These are phyloP conservation scores for Ectemnius continuus DNA, from an alignment of 2,888 invertebrate genomes.

Conservation along the genomic window DNA sequence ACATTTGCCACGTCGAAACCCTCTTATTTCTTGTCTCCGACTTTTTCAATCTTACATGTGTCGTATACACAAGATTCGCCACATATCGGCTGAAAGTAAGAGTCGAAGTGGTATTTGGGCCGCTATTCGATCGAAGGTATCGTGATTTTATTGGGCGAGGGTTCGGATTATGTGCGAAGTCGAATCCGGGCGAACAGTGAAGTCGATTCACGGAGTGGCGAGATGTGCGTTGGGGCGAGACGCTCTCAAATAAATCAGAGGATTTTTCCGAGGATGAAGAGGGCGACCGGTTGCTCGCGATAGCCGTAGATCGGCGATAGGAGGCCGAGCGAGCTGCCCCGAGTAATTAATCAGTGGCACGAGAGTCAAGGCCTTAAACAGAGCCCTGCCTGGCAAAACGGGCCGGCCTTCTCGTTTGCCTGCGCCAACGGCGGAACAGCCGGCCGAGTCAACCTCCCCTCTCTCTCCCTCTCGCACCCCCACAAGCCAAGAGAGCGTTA, in stretches of 20 bases:
- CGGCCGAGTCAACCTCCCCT: conserved; percentile 50
- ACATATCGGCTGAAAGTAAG: no score
- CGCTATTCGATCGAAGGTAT: background rate
- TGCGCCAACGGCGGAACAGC: background rate
- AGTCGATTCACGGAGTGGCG: no score
- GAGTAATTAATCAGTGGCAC: conserved; percentile 39
- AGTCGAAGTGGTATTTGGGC: no score
- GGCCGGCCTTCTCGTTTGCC: background rate
- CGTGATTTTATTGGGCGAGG: background rate
- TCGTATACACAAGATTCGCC: no score
- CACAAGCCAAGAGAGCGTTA: conserved; percentile 53
- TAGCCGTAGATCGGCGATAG: conserved; percentile 19
- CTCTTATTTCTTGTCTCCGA: no score
- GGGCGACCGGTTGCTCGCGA: conserved; percentile 8
- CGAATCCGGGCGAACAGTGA: no score
- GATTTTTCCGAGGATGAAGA: conserved; percentile 15
- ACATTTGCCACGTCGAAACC: no score
- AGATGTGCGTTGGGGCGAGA: no score
- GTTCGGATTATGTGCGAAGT: no score
- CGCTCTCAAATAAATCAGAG: background rate
- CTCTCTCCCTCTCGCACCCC: no score
- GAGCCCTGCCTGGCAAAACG: conserved; percentile 6
- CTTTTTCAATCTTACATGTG: no score
- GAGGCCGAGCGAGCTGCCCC: conserved; percentile 13
- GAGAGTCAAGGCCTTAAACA: conserved; percentile 11